Percentiles rank a stretch among this genome's conserved stretches.
These are phyloP conservation scores for Thamnaconus septentrionalis DNA, from an alignment of 2,113 vertebrate genomes.

Conservation along the genomic window DNA sequence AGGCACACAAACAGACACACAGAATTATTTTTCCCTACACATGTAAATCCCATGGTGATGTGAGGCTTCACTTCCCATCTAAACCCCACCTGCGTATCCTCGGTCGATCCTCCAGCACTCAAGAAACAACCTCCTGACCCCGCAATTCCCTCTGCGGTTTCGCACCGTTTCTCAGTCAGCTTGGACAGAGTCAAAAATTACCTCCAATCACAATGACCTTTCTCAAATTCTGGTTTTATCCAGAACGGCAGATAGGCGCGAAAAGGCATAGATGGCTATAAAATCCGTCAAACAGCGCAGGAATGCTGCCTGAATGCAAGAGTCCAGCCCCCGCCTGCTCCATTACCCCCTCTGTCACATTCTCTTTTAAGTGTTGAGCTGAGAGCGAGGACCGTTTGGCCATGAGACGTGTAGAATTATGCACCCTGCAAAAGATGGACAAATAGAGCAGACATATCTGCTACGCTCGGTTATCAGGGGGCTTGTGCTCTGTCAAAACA, in stretches of 20 bases:
- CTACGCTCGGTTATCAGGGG: slow-evolving; percentile 62
- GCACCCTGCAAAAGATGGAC: slow-evolving; percentile 60
- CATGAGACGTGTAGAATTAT: slow-evolving; percentile 66
- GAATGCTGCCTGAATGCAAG: slow-evolving; percentile 50
- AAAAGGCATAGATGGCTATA: slow-evolving; percentile 23
- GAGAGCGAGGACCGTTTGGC: slow-evolving; percentile 45
- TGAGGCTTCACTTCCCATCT: slow-evolving; percentile 13
- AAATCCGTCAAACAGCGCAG: slow-evolving; percentile 30
- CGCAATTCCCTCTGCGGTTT: slow-evolving; percentile 23
- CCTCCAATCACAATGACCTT: slow-evolving; percentile 52
- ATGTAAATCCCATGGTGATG: slow-evolving; percentile 27
- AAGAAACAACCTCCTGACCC: not conserved
- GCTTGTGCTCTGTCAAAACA: slow-evolving; percentile 60
- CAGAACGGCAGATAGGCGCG: slow-evolving; percentile 13
- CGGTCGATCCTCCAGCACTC: not conserved
- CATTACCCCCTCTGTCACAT: slow-evolving; percentile 65
- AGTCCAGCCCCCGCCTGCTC: slow-evolving; percentile 48
- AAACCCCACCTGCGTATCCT: slow-evolving; percentile 36
- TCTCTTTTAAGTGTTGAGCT: slow-evolving; percentile 56
- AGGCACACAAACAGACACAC: not conserved
- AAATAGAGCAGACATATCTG: slow-evolving; percentile 69
- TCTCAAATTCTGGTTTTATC: slow-evolving; percentile 57
- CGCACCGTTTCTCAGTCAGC: slow-evolving; percentile 56
- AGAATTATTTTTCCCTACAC: slow-evolving; percentile 13
- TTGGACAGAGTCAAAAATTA: slow-evolving; percentile 49